Conservation (phyloP, 2,888 invertebrate genomes). For the Leptinotarsa juncta region DNA sequence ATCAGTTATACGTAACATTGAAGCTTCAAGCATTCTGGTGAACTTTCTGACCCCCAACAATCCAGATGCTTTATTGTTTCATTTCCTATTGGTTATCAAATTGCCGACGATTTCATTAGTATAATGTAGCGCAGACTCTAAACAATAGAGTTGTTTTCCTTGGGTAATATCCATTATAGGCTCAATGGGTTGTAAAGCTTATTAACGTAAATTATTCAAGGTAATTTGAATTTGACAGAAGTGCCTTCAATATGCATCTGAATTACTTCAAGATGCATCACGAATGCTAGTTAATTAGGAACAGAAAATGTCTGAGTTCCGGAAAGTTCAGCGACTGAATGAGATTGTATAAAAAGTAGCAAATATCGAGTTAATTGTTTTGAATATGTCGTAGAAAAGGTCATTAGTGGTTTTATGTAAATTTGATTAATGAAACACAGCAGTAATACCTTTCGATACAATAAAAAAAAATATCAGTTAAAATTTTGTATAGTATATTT, state of each 20-base stretch:
- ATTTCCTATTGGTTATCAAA: neutral
- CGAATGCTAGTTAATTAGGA: no score
- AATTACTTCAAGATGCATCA: neutral
- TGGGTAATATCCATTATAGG: neutral
- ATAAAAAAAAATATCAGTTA: no score
- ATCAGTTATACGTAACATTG: neutral
- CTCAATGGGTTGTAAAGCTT: neutral
- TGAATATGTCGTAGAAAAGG: no score
- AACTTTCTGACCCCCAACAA: neutral
- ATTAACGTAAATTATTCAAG: conserved; percentile 2
- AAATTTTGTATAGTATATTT: no score
- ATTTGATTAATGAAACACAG: no score
- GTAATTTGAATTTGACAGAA: neutral
- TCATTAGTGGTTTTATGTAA: no score
- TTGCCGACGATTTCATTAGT: conserved; percentile 1
- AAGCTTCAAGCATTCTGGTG: neutral
- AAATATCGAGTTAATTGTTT: no score
- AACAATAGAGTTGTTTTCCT: conserved; percentile 5
- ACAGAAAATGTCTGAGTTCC: no score
- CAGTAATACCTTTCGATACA: no score
- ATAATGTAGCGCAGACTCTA: neutral
- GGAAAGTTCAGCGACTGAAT: no score
- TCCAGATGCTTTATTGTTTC: neutral
- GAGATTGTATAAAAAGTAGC: no score
- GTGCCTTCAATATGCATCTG: neutral